A percentile compares a stretch with the other conserved stretches of the same genome.
Conservation (phyloP, 2,888 invertebrate genomes). For the Drosophila demipolita region DNA sequence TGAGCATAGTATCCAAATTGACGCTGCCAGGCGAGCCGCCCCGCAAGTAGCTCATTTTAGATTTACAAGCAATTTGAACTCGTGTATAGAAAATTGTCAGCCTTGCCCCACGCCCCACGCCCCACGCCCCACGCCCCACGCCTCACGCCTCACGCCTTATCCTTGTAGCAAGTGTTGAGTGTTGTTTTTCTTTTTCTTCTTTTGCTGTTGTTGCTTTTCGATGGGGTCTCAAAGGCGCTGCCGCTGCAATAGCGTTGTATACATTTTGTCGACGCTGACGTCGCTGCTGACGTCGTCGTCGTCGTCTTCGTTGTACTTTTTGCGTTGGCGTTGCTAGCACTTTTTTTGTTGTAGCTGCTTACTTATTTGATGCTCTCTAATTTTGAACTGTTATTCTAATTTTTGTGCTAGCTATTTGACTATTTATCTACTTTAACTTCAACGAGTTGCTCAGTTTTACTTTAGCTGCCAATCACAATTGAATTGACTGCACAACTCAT, state of each 20-base stretch:
- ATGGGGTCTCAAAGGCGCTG: slow-evolving; percentile 26
- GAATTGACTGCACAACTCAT: slow-evolving; percentile 31
- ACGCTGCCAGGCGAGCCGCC: slow-evolving; percentile 33
- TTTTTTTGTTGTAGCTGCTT: slow-evolving; percentile 7
- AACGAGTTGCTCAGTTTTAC: not conserved
- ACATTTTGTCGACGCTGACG: slow-evolving; percentile 60
- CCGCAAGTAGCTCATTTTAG: slow-evolving; percentile 50
- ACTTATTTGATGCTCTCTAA: slow-evolving; percentile 4
- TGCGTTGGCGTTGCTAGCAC: slow-evolving; percentile 30
- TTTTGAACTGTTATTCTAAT: slow-evolving; percentile 7
- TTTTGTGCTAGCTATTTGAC: slow-evolving; percentile 8
- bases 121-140: not conserved
- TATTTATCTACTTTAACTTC: not conserved
- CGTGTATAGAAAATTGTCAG: not conserved
- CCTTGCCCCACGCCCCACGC: not conserved
- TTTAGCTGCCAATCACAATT: slow-evolving; percentile 17
- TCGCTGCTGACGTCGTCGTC: slow-evolving; percentile 33
- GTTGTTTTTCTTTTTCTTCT: not conserved
- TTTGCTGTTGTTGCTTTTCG: not conserved
- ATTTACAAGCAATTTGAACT: not conserved
- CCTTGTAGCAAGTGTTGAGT: not conserved
- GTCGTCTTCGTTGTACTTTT: slow-evolving; percentile 22
- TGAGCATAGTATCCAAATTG: slow-evolving; percentile 57
- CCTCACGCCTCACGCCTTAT: not conserved
- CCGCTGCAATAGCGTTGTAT: slow-evolving; percentile 51